Evolutionary conservation across 2,113 vertebrate species (phyloP), one percentile per base, ranked within the genome.

Genomic region (Apteryx mantelli): DNA sequence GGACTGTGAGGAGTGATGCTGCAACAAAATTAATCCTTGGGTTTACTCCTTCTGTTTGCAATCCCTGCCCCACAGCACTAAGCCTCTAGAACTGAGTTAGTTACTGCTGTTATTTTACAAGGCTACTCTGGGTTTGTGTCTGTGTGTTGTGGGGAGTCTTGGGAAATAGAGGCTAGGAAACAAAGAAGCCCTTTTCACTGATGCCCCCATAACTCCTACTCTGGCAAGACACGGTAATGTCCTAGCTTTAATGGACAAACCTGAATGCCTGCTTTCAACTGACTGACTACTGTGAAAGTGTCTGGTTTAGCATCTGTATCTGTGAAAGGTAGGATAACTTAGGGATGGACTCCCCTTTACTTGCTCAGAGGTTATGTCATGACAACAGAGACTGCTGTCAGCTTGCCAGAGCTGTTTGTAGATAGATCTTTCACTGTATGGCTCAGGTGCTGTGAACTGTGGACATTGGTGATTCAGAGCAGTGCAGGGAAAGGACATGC

Each of bases 391-490:
- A 7, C 44, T 11, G 71, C 63, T 46, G 53, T n/a, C 68, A 6
- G 55, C 68, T 40, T 25, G 4, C 26, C 63, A 32, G 80, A 25
- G 74, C 55, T 19, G 8, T 81, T 60, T 85, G 75, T 58, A 64
- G 80, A 7, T 4, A 4, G 60, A n/a, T 42, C 30, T 22, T 44
- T 5, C 2, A 2, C 75, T 5, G 25, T 2, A 1, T 0, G 70
- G 64, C 71, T 94, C 46, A 1, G 55, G 32, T 18, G 55, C 69
- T 36, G 80, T 48, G 75, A 60, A 14, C 55, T 65, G 74, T 76
- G 89, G 55, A n/a, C 36, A 2, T 15, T 4, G 1, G 85, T 32
- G 89, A 71, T 70, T 58, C 61, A 58, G 61, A 75, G 84, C 88
- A 12, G 10, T 3, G 3, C 22, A 1, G 68, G 74, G 48, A 50